Conservation (phyloP, 1,140 invertebrate species). For the Phthorimaea operculella region DNA sequence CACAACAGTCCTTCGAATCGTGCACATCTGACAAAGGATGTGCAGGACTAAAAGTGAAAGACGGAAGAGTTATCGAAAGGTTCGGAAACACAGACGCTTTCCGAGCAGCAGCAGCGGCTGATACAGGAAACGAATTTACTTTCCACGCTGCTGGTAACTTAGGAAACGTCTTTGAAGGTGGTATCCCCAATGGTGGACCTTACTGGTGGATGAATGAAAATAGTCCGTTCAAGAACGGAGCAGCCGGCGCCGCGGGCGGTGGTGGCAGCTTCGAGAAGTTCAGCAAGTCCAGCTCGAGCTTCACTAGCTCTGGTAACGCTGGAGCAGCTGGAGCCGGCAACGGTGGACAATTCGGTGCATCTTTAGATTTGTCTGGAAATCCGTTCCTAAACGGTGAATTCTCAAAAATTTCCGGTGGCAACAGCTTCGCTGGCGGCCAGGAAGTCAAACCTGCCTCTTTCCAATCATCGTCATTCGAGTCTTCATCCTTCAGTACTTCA, state of each 20-base stretch:
- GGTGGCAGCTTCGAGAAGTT: conserved; percentile 41
- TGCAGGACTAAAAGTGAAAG: conserved; percentile 59
- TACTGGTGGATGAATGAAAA: conserved; percentile 69
- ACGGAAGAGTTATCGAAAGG: conserved; percentile 51
- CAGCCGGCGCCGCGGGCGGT: conserved; percentile 15
- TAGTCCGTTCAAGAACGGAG: conserved; percentile 63
- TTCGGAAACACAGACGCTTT: conserved; percentile 54
- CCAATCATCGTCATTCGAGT: conserved; percentile 37
- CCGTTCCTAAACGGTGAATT: conserved; percentile 58
- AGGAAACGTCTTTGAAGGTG: conserved; percentile 35
- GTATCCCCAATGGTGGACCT: conserved; percentile 33
- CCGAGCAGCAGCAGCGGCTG: conserved; percentile 39
- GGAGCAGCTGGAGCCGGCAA: conserved; percentile 17
- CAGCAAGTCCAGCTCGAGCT: conserved; percentile 26
- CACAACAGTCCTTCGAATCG: conserved; percentile 53
- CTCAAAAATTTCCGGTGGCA: conserved; percentile 24
- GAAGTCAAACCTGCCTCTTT: conserved; percentile 19
- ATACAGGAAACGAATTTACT: conserved; percentile 47
- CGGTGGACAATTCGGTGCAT: conserved; percentile 13
- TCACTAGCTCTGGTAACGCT: conserved; percentile 30
- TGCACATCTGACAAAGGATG: conserved; percentile 60
- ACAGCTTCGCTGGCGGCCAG: conserved; percentile 20
- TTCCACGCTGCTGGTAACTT: conserved; percentile 39
- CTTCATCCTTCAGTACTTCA: conserved; percentile 27
- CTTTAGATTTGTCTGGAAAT: conserved; percentile 40